A percentile compares a stretch with the other conserved stretches of the same genome.
phyloP scores from a whole-genome alignment of 2,797 vertebrate genomes.

The Acrocephalus scirpaceus region DNA sequence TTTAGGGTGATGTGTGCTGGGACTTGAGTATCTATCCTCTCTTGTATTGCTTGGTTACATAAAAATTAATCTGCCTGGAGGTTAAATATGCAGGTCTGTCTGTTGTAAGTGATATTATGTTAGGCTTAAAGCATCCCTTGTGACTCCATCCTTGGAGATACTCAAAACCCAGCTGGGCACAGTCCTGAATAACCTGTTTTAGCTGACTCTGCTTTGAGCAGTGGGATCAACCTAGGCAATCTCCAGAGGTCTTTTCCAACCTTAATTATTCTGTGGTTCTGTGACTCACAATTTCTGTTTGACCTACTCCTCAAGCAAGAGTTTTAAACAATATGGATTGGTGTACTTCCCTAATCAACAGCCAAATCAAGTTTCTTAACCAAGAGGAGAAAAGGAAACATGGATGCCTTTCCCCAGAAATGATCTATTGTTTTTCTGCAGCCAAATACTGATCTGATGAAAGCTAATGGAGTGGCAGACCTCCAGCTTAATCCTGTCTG shows the following conservation, averaged over 20 bases:
- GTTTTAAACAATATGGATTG: not conserved
- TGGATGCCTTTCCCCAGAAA: not conserved
- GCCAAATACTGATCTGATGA: not conserved
- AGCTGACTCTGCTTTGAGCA: not conserved
- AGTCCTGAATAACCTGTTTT: constrained; percentile 10
- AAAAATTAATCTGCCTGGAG: constrained; percentile 27
- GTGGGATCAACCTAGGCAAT: not conserved
- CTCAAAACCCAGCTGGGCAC: not conserved
- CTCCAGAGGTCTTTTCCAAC: not conserved
- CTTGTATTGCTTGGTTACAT: not conserved
- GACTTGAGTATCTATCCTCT: not conserved
- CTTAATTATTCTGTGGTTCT: not conserved
- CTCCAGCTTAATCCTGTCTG: not conserved
- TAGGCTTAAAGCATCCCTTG: not conserved
- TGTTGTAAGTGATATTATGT: not conserved
- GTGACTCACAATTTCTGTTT: not conserved
- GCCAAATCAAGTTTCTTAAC: not conserved
- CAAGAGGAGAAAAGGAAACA: not conserved
- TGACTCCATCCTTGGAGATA: constrained; percentile 5
- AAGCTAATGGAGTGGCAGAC: not conserved
- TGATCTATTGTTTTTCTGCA: not conserved
- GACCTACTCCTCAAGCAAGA: not conserved
- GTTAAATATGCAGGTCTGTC: constrained; percentile 20
- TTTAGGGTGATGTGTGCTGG: constrained; percentile 23
- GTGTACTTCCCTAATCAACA: not conserved